phyloP scores from a whole-genome alignment of 2,113 vertebrate species.

The Sinocyclocheilus maitianheensis region DNA sequence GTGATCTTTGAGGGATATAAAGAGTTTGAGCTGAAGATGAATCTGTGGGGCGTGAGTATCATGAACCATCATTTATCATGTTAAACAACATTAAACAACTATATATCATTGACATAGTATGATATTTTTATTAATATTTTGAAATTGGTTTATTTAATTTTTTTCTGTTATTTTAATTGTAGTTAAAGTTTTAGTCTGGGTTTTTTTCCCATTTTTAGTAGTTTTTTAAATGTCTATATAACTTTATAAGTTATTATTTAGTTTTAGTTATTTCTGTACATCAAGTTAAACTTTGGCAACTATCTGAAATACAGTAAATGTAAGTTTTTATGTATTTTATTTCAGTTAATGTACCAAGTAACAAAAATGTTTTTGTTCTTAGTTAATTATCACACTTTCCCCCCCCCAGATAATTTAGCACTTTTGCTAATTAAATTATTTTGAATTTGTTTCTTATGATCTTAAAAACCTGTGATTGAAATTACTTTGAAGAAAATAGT shows the following conservation, averaged over 20 bases:
- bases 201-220: no score
- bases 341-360: not conserved
- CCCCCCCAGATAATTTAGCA: no score
- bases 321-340: not conserved
- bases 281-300: not conserved
- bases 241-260: no score
- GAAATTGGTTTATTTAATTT: not conserved
- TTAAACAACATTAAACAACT: not conserved
- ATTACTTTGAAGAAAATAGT: not conserved
- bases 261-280: not conserved
- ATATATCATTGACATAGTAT: not conserved
- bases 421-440: no score
- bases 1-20: constrained; percentile 94
- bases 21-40: constrained; percentile 88
- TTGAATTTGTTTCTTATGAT: not conserved
- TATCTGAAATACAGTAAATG: not conserved
- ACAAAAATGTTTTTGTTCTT: not conserved
- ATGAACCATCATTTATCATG: no score
- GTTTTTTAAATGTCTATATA: not conserved
- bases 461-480: not conserved
- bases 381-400: not conserved
- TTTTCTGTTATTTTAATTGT: no score
- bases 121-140: not conserved
- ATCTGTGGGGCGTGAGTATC: constrained; percentile 93
- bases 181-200: no score